These are phyloP conservation scores for Hydra vulgaris DNA, from an alignment of 30 jellyfish, hydroid and myxozoan genomes.

Conservation along the genomic window DNA sequence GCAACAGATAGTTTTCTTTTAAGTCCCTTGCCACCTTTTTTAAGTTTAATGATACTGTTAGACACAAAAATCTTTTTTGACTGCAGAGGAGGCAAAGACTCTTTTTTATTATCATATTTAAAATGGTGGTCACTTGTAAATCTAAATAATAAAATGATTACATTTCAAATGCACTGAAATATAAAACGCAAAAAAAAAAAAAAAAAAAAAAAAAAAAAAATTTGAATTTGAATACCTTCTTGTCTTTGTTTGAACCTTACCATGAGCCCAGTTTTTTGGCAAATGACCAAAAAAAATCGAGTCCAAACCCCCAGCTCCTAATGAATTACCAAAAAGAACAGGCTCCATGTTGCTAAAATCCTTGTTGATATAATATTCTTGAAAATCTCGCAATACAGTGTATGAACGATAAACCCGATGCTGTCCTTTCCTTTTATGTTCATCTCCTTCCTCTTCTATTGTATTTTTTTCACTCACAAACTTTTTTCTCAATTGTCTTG, in stretches of 20 bases:
- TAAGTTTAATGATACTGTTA: background rate
- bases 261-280: slow-evolving; percentile 53
- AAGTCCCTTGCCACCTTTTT: slow-evolving; percentile 24
- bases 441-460: slow-evolving; percentile 1
- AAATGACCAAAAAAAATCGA: slow-evolving; percentile 69
- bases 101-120: background rate
- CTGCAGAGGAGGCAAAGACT: background rate
- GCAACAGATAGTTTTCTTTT: slow-evolving; percentile 13
- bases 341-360: slow-evolving; percentile 31
- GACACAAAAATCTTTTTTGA: slow-evolving; percentile 11
- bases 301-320: slow-evolving; percentile 92
- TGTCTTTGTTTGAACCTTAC: background rate
- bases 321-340: slow-evolving; percentile 57
- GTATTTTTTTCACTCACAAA: background rate
- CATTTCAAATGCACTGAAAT: too few species aligned
- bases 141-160: too few species aligned
- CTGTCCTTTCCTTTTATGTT: background rate
- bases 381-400: slow-evolving; percentile 31
- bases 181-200: too few species aligned
- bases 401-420: slow-evolving; percentile 18
- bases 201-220: too few species aligned
- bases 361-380: slow-evolving; percentile 6
- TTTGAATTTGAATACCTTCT: background rate
- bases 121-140: background rate
- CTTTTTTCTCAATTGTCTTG: too few species aligned